Evolutionary conservation across 2,797 vertebrate genomes (phyloP), one percentile per base, ranked within the genome.

Genomic region (Xenentodon cancila): DNA sequence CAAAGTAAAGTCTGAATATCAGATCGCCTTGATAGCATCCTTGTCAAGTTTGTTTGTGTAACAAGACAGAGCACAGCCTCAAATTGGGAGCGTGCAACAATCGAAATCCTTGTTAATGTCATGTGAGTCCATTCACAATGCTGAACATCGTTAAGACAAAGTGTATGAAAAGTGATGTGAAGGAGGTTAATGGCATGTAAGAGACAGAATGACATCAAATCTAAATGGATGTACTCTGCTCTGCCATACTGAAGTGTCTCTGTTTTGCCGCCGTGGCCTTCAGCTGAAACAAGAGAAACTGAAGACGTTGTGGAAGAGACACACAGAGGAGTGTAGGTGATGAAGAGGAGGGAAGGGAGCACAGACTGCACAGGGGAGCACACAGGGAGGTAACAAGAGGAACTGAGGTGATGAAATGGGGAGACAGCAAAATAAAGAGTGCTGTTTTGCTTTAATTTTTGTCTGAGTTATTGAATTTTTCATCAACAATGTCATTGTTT

Each of bases 211-310:
- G 71, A 73, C 58, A 59, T 71, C 77, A 77, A 72, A 54, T 59
- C 47, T 59, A 81, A 86, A 85, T 77, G 75, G 69, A 77, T 80
- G 53, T 27, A 59, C 61, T 77, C 18, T 58, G 59, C 68, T 56
- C 54, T 54, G 66, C 53, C 44, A 59, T 51, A 74, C 22, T 55
- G 71, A 56, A 71, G 67, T 74, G 65, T 81, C 54, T 45, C 54
- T 45, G 1, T 65, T 70, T 27, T 68, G 53, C 20, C 27, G 53
- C 58, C 42, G 25, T 43, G 63, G 72, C 73, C 80, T 70, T 84
- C 64, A 77, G 51, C 59, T 48, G 44, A 77, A 51, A 50, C 4
- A 40, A 74, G 46, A 64, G 51, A 49, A 58, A 37, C 32, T 20
- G 44, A 67, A 50, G 40, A 61, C 53, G 37, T 13, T 27, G 25